Evolutionary conservation across 1,140 invertebrate species (phyloP).

Genomic region (Calephelis nemesis): DNA sequence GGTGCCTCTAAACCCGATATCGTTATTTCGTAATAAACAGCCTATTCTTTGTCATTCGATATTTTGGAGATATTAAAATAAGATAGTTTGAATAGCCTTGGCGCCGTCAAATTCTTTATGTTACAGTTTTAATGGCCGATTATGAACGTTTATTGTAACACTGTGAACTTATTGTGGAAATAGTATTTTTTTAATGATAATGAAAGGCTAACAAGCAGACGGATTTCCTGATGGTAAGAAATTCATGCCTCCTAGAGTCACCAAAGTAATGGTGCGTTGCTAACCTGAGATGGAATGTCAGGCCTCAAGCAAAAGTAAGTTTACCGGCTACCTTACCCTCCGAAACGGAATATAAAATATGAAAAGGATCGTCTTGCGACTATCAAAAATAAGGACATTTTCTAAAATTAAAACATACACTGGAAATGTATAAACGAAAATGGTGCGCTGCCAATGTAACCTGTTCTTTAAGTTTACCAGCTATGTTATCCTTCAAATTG

Average conservation of each 20-base stretch:
- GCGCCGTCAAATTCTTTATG: constrained; percentile 62
- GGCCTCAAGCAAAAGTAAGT: too few relatives aligned
- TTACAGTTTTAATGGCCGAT: constrained; percentile 57
- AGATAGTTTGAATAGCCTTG: constrained; percentile 55
- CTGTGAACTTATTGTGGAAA: not conserved
- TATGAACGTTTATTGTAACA: constrained; percentile 28
- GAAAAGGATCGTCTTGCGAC: too few relatives aligned
- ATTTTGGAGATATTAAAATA: constrained; percentile 61
- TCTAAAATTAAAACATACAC: too few relatives aligned
- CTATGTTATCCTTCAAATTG: too few relatives aligned
- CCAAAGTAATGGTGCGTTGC: too few relatives aligned
- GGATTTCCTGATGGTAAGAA: not conserved
- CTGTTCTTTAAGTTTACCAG: too few relatives aligned
- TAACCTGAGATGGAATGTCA: too few relatives aligned
- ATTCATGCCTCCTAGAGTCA: not conserved
- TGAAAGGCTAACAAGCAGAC: not conserved
- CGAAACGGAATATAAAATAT: too few relatives aligned
- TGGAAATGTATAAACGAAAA: too few relatives aligned
- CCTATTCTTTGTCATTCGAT: constrained; percentile 74
- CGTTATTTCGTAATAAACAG: constrained; percentile 76
- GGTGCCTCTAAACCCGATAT: constrained; percentile 60
- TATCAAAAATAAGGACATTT: too few relatives aligned
- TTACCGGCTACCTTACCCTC: too few relatives aligned
- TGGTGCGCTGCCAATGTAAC: too few relatives aligned
- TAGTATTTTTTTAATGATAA: not conserved